A percentile compares a stretch with the other conserved stretches of the same genome.
These are phyloP conservation scores for Xiphophorus hellerii DNA, from an alignment of 2,113 vertebrate genomes.

Conservation along the genomic window DNA sequence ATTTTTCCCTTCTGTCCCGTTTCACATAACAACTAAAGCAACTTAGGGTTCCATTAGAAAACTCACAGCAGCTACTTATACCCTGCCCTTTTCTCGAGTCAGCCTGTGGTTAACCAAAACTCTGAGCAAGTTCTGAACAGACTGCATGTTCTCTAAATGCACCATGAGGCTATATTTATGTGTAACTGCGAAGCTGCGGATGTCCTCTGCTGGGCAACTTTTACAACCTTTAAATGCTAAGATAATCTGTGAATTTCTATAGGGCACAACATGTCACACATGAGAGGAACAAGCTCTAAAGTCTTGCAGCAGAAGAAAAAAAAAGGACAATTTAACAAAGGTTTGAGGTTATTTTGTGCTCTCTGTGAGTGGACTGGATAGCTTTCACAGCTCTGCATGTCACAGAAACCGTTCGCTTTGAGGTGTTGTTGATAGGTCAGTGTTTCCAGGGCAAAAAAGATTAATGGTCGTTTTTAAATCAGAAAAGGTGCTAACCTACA, in stretches of 20 bases:
- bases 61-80: neutral
- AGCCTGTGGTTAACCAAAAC: slow-evolving; percentile 58
- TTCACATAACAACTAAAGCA: slow-evolving; percentile 3
- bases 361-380: neutral
- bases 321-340: neutral
- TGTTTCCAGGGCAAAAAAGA: slow-evolving; percentile 1
- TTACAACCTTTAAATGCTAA: neutral
- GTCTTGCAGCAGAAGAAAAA: neutral
- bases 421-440: slow-evolving; percentile 28
- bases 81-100: neutral
- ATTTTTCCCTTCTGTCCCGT: slow-evolving; percentile 1
- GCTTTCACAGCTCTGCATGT: neutral
- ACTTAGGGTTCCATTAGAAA: slow-evolving; percentile 41
- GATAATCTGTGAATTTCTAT: neutral
- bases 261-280: neutral
- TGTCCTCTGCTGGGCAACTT: neutral
- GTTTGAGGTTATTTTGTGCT: neutral
- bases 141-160: slow-evolving; percentile 13
- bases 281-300: neutral
- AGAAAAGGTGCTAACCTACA: neutral
- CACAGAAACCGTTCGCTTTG: slow-evolving; percentile 11
- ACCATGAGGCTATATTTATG: neutral
- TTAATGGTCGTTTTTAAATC: neutral
- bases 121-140: slow-evolving; percentile 7
- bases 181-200: neutral